A percentile compares a stretch with the other conserved stretches of the same genome.
These are phyloP conservation scores for Orchesella flavescens DNA, from an alignment of 2,888 invertebrate species.

Conservation along the genomic window DNA sequence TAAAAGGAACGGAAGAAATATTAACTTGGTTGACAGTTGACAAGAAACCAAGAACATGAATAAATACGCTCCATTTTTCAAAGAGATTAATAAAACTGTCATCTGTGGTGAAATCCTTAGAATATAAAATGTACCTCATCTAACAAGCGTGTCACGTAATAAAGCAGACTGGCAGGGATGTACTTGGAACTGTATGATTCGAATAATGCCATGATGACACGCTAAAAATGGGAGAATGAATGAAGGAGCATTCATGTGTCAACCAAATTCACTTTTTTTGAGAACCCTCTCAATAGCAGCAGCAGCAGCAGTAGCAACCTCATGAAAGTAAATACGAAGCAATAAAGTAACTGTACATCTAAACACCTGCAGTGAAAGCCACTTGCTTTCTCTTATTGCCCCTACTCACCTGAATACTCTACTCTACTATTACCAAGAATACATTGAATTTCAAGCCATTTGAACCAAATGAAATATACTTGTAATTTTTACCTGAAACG, in stretches of 20 bases:
- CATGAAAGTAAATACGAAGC: no score
- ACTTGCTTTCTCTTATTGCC: no score
- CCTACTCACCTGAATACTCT: no score
- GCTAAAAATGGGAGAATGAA: background rate
- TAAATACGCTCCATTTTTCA: constrained; percentile 54
- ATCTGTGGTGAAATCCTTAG: constrained; percentile 18
- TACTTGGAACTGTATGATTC: background rate
- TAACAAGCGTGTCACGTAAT: constrained; percentile 26
- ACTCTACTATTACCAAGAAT: background rate
- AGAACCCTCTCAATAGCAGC: background rate
- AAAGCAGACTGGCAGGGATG: constrained; percentile 2
- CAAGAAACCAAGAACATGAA: constrained; percentile 46
- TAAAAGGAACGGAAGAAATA: constrained; percentile 31
- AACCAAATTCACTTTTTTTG: background rate
- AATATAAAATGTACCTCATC: background rate
- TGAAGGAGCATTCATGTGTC: constrained; percentile 7
- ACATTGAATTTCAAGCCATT: background rate
- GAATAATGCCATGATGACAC: constrained; percentile 9
- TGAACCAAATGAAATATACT: background rate
- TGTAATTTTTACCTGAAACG: constrained; percentile 45
- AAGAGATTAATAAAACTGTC: constrained; percentile 48
- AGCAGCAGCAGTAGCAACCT: no score
- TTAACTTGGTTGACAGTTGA: constrained; percentile 54
- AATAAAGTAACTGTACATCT: no score
- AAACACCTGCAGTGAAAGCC: no score